Base-by-base conservation (phyloP, 2,888 invertebrate species). In the Idaea biselata region DNA sequence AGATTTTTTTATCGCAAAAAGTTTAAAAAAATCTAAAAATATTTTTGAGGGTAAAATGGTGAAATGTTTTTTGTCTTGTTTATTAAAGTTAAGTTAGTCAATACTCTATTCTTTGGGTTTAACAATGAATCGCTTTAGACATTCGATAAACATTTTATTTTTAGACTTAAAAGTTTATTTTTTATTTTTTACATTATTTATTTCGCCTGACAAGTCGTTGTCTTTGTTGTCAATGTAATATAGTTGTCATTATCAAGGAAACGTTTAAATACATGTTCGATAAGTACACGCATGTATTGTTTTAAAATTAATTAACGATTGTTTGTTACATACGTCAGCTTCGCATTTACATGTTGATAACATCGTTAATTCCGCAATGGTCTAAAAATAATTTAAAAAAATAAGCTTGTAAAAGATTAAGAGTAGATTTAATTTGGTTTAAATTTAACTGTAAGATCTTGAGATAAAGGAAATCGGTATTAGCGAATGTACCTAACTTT, bases 211-310 rank as follows among this genome's bases (percentile, higher is more conserved):
- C 44, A 44, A 44, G 14, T 25, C 25, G 25, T 25, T 25, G 3
- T 25, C 25, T 1, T 25, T 5, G 44, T 44, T 44, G 44, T 44
- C 44, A 44, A 44, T 44, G 44, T 66, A 63, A 66, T 70, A 63
- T 25, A 67, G 65, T 64, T 66, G 65, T 71, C 64, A 68, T 55
- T 64, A 44, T 63, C 56, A 64, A 67, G 68, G 68, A 71, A 68
- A 68, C 63, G 54, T 60, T 61, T 53, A 58, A 64, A 63, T 60
- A 60, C 60, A 55, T 44, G 64, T 64, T 63, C 18, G 63, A 64
- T 66, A 68, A 62, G 44, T 63, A 44, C 25, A 32, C 5, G 3
- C 59, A 60, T 66, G 65, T 68, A 62, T 63, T 60, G 61, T 55
- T 61, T 64, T 63, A 57, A 64, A 61, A 67, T 67, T 67, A 72